phyloP scores from a whole-genome alignment of 2,797 vertebrate species.

The Discoglossus pictus region DNA sequence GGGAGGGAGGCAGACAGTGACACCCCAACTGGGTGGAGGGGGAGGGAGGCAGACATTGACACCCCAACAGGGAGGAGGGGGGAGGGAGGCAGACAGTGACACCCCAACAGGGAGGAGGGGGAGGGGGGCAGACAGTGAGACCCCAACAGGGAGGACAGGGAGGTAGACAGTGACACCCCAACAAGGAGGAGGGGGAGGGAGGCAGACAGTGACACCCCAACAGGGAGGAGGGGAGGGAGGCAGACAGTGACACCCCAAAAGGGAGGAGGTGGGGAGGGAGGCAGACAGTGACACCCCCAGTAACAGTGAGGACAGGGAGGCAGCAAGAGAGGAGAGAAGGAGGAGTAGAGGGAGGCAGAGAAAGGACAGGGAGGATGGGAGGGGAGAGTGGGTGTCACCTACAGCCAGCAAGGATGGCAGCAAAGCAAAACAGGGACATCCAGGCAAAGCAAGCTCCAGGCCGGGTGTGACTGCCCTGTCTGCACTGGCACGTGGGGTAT shows the following conservation, averaged over 20 bases:
- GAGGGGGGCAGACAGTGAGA: neutral
- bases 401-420: conserved; percentile 33
- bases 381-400: conserved; percentile 29
- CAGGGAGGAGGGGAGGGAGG: conserved; percentile 1
- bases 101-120: conserved; percentile 15
- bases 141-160: neutral
- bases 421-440: conserved; percentile 8
- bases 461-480: conserved; percentile 15
- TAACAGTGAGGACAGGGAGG: neutral
- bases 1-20: neutral
- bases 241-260: neutral
- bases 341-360: no score
- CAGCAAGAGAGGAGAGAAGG: neutral
- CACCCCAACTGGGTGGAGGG: neutral
- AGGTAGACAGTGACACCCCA: neutral
- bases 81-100: conserved; percentile 4
- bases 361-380: no score
- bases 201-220: no score
- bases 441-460: conserved; percentile 17
- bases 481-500: conserved; percentile 18
- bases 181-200: no score
- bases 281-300: neutral
- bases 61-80: conserved; percentile 1
- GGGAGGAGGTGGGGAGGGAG: conserved; percentile 17
- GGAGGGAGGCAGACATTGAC: neutral